A percentile compares a stretch with the other conserved stretches of the same genome.
Evolutionary conservation across 2,888 invertebrate species (phyloP).

Genomic region (Lordiphosa fenestrarum): DNA sequence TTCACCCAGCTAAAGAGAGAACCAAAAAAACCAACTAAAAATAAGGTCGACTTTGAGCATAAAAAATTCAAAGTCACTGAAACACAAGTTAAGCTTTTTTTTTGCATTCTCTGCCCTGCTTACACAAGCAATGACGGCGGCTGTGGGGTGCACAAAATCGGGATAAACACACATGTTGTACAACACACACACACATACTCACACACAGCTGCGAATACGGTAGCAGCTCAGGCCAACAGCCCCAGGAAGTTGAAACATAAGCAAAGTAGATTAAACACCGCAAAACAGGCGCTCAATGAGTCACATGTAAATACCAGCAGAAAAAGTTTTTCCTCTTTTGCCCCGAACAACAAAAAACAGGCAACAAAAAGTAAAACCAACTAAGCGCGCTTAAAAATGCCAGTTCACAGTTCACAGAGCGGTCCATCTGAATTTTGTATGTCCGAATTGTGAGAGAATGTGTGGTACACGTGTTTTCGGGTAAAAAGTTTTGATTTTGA

Average conservation of each 20-base stretch:
- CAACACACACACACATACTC: constrained; percentile 38
- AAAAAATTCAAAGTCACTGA: constrained; percentile 75
- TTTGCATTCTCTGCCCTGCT: constrained; percentile 38
- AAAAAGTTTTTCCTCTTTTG: constrained; percentile 41
- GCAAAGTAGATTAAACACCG: constrained; percentile 75
- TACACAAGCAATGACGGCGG: constrained; percentile 20
- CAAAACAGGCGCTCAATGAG: constrained; percentile 74
- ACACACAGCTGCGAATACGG: constrained; percentile 19
- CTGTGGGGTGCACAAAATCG: constrained; percentile 54
- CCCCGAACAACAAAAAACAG: constrained; percentile 60
- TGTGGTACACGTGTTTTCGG: constrained; percentile 3
- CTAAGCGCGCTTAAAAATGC: constrained; percentile 17
- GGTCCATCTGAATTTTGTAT: constrained; percentile 15
- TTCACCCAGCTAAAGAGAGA: neutral
- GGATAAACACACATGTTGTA: constrained; percentile 73
- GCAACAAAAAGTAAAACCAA: constrained; percentile 35
- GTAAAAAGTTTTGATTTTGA: too few species aligned
- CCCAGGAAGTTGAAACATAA: constrained; percentile 59
- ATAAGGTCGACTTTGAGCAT: constrained; percentile 64
- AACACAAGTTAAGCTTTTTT: constrained; percentile 74
- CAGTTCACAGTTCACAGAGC: constrained; percentile 2
- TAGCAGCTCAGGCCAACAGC: too few species aligned
- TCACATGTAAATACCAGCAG: constrained; percentile 57
- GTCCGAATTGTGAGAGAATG: constrained; percentile 1
- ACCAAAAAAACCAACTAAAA: constrained; percentile 9